Evolutionary conservation across 1,140 invertebrate species (phyloP).

Genomic region (Drosophila ambigua): DNA sequence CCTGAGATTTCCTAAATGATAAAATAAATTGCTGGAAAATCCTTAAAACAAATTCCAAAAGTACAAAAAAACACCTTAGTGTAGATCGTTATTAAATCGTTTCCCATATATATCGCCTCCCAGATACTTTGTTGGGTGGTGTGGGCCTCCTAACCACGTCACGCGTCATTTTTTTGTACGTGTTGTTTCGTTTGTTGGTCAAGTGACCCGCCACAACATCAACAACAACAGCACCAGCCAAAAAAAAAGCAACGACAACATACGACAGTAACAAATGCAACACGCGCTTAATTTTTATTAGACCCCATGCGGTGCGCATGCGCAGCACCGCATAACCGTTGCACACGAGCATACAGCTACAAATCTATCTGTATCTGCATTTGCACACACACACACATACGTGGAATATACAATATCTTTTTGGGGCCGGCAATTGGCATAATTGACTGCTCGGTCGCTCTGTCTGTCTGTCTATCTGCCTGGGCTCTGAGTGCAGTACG

Average conservation of each 20-base stretch:
- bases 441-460: constrained; percentile 56
- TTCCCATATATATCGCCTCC: not conserved
- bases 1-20: too few relatives aligned
- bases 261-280: constrained; percentile 71
- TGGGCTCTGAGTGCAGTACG: constrained; percentile 40
- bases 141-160: constrained; percentile 61
- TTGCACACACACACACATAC: constrained; percentile 19
- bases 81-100: too few relatives aligned
- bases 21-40: too few relatives aligned
- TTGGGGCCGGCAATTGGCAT: constrained; percentile 77
- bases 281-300: constrained; percentile 80
- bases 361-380: constrained; percentile 32
- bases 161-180: constrained; percentile 76
- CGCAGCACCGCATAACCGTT: constrained; percentile 65
- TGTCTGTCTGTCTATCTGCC: constrained; percentile 2
- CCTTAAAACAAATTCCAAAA: too few relatives aligned
- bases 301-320: constrained; percentile 76
- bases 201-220: constrained; percentile 61
- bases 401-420: constrained; percentile 34
- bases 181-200: constrained; percentile 81
- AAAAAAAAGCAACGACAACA: constrained; percentile 24
- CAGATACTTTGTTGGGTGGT: constrained; percentile 34
- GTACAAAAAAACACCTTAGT: too few relatives aligned
- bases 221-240: not conserved
- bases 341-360: constrained; percentile 35